These are phyloP conservation scores for Ametastegia equiseti DNA, from an alignment of 2,888 invertebrate species.

Conservation along the genomic window DNA sequence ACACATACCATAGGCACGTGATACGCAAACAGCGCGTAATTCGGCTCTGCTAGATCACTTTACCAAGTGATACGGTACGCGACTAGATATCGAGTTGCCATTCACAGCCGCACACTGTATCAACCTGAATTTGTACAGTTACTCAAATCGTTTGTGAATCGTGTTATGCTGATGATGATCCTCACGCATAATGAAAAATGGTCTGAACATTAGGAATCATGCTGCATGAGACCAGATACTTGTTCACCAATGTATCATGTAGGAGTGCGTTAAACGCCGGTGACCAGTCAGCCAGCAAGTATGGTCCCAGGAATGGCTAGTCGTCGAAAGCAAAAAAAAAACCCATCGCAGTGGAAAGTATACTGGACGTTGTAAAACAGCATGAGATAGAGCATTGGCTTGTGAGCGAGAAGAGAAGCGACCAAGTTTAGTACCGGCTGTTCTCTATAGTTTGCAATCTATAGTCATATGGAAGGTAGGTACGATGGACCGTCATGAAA, in stretches of 20 bases:
- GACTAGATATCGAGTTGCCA: constrained; percentile 27
- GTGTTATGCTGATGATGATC: background rate
- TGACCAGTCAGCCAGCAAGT: too few species aligned
- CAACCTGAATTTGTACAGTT: too few species aligned
- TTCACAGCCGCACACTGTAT: background rate
- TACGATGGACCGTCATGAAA: too few species aligned
- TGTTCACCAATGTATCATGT: too few species aligned
- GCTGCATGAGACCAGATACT: too few species aligned
- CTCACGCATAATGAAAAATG: too few species aligned
- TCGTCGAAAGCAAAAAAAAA: background rate
- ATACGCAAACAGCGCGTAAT: constrained; percentile 20
- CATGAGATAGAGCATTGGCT: background rate
- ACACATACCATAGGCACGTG: background rate
- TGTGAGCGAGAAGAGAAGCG: background rate
- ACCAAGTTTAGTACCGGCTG: background rate
- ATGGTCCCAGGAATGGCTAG: constrained; percentile 7
- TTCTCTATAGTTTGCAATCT: background rate
- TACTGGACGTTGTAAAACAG: constrained; percentile 16
- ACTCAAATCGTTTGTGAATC: background rate
- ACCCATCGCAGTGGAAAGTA: constrained; percentile 31
- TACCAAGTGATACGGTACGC: background rate
- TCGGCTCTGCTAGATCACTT: constrained; percentile 35
- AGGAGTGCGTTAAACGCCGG: too few species aligned
- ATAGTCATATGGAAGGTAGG: too few species aligned
- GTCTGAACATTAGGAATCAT: too few species aligned